Evolutionary conservation across 1,140 invertebrate genomes (phyloP).

Genomic region (Trialeurodes vaporariorum): DNA sequence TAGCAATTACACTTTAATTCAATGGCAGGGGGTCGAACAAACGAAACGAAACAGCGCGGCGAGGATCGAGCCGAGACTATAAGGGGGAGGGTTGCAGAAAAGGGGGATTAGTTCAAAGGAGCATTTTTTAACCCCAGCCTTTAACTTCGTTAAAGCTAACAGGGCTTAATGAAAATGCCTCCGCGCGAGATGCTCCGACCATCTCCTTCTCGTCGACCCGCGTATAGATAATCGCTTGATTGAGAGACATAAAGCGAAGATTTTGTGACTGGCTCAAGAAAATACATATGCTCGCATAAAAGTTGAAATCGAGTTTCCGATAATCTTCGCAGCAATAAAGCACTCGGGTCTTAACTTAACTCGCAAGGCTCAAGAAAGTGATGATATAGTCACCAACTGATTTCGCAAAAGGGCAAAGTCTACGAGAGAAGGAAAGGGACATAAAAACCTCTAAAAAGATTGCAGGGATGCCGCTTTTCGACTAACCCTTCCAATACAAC

Average conservation of each 20-base stretch:
- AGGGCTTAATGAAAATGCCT: background rate
- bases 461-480: too few relatives aligned
- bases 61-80: too few relatives aligned
- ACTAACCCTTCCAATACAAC: too few relatives aligned
- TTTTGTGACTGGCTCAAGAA: background rate
- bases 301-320: background rate
- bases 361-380: too few relatives aligned
- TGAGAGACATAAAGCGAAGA: background rate
- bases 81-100: background rate
- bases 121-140: background rate
- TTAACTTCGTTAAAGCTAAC: background rate
- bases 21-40: background rate
- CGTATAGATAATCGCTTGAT: background rate
- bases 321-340: background rate
- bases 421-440: background rate
- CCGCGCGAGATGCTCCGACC: background rate
- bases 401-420: background rate
- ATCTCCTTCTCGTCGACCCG: too few relatives aligned
- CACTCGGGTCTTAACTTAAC: too few relatives aligned
- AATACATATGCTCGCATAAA: background rate
- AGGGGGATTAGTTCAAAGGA: background rate
- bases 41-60: too few relatives aligned
- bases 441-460: background rate
- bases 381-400: background rate
- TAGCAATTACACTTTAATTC: background rate